These are phyloP conservation scores for Stenichneumon culpator DNA, from an alignment of 2,888 invertebrate species.

Conservation along the genomic window DNA sequence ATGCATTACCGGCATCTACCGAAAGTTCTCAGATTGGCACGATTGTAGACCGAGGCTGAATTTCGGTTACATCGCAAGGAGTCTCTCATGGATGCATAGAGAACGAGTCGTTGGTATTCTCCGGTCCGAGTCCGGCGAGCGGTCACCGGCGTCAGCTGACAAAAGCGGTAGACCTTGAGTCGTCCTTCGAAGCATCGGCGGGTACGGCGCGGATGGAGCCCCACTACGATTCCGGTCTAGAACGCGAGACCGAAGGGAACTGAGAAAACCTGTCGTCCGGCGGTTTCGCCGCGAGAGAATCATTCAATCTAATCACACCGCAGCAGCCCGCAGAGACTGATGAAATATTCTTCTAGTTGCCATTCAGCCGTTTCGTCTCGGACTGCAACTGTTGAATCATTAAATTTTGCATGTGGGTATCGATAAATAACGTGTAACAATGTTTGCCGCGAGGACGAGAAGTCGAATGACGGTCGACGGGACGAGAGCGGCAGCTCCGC, in stretches of 20 bases:
- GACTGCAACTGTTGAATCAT: background rate
- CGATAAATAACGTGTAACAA: background rate
- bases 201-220: conserved; percentile 5
- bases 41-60: background rate
- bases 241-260: conserved; percentile 35
- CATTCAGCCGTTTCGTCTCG: background rate
- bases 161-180: conserved; percentile 72
- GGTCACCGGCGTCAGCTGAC: conserved; percentile 69
- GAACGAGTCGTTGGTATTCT: conserved; percentile 24
- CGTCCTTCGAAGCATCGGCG: conserved; percentile 66
- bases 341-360: background rate
- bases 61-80: background rate
- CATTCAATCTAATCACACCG: conserved; percentile 1
- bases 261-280: conserved; percentile 55
- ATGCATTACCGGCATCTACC: background rate
- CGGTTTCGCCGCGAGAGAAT: conserved; percentile 13
- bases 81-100: conserved; percentile 31
- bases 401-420: background rate
- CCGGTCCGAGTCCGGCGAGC: conserved; percentile 32
- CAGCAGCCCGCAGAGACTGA: background rate
- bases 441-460: conserved; percentile 38
- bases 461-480: conserved; percentile 28
- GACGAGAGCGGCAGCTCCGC: conserved; percentile 9
- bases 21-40: background rate
- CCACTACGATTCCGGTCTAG: conserved; percentile 54